Evolutionary conservation across 2,888 invertebrate genomes (phyloP).

Genomic region (Dasypogon diadema): DNA sequence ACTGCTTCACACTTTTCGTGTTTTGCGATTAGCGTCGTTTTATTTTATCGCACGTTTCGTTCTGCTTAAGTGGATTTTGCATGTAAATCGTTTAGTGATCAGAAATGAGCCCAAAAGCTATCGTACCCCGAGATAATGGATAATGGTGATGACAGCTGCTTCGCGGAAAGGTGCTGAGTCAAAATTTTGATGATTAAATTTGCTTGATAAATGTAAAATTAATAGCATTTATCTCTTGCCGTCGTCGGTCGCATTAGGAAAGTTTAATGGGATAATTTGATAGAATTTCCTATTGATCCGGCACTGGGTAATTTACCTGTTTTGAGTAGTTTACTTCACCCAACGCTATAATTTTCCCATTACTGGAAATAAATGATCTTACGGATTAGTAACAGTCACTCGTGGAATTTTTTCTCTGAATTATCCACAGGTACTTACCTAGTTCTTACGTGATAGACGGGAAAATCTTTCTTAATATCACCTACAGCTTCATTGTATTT

Average conservation of each 20-base stretch:
- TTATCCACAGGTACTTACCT: too few species aligned
- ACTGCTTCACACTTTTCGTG: slow-evolving; percentile 47
- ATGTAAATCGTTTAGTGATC: slow-evolving; percentile 39
- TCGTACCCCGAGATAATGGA: neutral
- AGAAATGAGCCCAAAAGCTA: slow-evolving; percentile 28
- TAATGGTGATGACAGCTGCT: slow-evolving; percentile 35
- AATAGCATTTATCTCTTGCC: neutral
- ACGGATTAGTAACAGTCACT: too few species aligned
- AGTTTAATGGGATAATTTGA: slow-evolving; percentile 40
- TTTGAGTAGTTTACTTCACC: neutral
- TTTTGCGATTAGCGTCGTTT: slow-evolving; percentile 41
- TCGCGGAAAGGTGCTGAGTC: slow-evolving; percentile 40
- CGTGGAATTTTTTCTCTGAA: neutral
- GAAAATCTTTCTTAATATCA: too few species aligned
- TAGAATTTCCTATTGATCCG: neutral
- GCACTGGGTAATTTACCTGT: neutral
- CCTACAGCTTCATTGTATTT: too few species aligned
- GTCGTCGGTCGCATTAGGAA: slow-evolving; percentile 13
- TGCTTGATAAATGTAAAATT: slow-evolving; percentile 39
- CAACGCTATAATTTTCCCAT: neutral
- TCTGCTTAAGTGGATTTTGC: slow-evolving; percentile 46
- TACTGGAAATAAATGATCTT: too few species aligned
- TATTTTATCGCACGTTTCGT: slow-evolving; percentile 49
- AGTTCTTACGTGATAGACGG: too few species aligned
- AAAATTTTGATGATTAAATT: slow-evolving; percentile 46